Percentiles rank a stretch among this genome's conserved stretches.
Evolutionary conservation across 2,888 invertebrate genomes (phyloP).

Genomic region (Altica lythri): DNA sequence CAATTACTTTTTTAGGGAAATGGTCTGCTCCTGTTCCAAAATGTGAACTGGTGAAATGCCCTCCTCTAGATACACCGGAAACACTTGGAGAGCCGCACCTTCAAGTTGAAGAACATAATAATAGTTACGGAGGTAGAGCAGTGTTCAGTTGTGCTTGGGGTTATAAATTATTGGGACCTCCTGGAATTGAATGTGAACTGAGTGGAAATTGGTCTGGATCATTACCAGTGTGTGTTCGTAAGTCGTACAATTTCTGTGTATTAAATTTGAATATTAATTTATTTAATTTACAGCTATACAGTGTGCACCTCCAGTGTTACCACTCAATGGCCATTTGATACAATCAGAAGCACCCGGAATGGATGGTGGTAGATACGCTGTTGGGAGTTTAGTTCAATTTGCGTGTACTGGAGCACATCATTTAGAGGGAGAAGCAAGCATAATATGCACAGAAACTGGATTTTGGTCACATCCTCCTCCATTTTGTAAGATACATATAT

Average conservation of each 20-base stretch:
- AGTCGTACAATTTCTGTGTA: conserved; percentile 48
- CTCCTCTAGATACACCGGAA: conserved; percentile 68
- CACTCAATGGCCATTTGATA: conserved; percentile 71
- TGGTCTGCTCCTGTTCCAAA: conserved; percentile 78
- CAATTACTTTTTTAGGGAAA: conserved; percentile 60
- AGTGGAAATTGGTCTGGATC: conserved; percentile 81
- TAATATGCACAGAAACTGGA: conserved; percentile 86
- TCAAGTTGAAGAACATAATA: conserved; percentile 77
- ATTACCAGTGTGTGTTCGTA: conserved; percentile 77
- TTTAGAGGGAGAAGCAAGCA: conserved; percentile 77
- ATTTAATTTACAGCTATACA: conserved; percentile 69
- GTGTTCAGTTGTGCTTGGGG: conserved; percentile 86
- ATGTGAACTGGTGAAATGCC: conserved; percentile 80
- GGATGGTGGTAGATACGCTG: conserved; percentile 70
- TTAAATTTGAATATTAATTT: background rate
- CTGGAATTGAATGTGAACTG: conserved; percentile 78
- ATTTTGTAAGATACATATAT: conserved; percentile 78
- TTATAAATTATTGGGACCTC: conserved; percentile 75
- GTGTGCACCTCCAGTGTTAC: conserved; percentile 76
- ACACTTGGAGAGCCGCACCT: conserved; percentile 72
- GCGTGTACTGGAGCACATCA: conserved; percentile 71
- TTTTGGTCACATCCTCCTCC: conserved; percentile 88
- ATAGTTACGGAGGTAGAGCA: conserved; percentile 79
- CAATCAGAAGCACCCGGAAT: conserved; percentile 60
- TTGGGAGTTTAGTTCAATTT: conserved; percentile 81